Conservation (phyloP, 2,797 vertebrate species). For the Xenops minutus region DNA sequence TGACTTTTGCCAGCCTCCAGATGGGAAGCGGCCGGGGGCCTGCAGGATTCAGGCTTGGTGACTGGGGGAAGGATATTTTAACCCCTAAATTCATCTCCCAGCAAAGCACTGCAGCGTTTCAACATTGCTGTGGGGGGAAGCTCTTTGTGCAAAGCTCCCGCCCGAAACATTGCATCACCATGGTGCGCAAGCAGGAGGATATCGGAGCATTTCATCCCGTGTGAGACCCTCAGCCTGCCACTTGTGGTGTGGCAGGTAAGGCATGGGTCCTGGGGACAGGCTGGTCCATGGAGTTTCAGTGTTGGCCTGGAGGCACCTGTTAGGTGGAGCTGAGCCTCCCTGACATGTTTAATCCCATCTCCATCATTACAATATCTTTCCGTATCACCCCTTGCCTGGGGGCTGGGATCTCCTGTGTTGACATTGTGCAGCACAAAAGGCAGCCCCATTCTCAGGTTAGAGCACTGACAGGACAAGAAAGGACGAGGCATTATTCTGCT, state of each 20-base stretch:
- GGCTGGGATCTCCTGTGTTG: background rate
- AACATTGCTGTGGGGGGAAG: background rate
- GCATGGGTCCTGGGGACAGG: background rate
- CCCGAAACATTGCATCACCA: accelerated
- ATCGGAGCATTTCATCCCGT: accelerated
- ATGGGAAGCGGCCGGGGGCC: background rate
- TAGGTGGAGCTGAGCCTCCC: background rate
- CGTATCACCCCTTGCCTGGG: background rate
- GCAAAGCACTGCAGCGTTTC: background rate
- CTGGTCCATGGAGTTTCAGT: background rate
- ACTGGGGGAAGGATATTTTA: background rate
- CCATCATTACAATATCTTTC: background rate
- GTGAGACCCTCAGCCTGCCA: background rate
- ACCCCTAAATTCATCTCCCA: background rate
- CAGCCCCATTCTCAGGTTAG: background rate
- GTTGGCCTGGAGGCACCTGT: background rate
- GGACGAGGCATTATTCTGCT: background rate
- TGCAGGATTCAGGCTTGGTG: background rate
- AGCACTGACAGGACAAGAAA: background rate
- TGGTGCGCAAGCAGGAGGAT: background rate
- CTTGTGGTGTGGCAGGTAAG: background rate
- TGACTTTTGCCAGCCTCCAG: background rate
- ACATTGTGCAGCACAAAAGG: background rate
- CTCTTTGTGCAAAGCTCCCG: background rate
- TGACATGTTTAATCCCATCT: background rate